Evolutionary conservation across 1,140 invertebrate species (phyloP).

Genomic region (Neomicropteryx cornuta): DNA sequence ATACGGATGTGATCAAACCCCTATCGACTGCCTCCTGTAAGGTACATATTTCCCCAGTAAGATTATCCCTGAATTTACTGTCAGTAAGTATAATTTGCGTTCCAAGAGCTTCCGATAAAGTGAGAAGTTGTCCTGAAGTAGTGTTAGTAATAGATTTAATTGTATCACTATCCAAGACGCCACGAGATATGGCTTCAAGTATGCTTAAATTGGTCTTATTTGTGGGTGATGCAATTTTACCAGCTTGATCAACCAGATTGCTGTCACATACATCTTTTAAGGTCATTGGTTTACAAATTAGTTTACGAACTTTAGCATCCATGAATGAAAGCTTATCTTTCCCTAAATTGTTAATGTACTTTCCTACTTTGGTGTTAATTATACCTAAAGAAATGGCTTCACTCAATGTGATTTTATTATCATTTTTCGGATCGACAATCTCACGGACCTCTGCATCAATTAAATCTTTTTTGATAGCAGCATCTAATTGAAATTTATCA

Average conservation of each 20-base stretch:
- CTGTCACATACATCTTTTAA: conserved; percentile 78
- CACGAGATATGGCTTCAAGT: conserved; percentile 69
- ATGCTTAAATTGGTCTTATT: conserved; percentile 66
- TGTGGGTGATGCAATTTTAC: conserved; percentile 68
- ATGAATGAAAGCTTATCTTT: conserved; percentile 65
- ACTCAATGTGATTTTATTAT: conserved; percentile 67
- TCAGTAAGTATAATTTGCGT: conserved; percentile 65
- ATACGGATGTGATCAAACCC: conserved; percentile 79
- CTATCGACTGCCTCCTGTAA: conserved; percentile 75
- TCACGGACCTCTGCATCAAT: conserved; percentile 66
- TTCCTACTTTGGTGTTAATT: conserved; percentile 65
- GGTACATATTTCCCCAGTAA: conserved; percentile 55
- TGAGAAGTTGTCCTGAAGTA: conserved; percentile 67
- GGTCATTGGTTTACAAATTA: conserved; percentile 81
- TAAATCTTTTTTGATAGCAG: conserved; percentile 65
- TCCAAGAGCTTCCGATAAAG: conserved; percentile 71
- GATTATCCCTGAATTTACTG: conserved; percentile 59
- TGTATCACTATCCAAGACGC: conserved; percentile 74
- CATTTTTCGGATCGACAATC: conserved; percentile 67
- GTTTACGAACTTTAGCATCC: conserved; percentile 65
- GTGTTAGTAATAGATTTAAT: conserved; percentile 75
- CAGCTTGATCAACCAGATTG: conserved; percentile 66
- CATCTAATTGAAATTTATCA: conserved; percentile 65
- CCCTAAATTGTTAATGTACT: conserved; percentile 62
- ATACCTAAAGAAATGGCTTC: conserved; percentile 68